Evolutionary conservation across 30 jellyfish, hydroid and myxozoan species (phyloP), one percentile per base, ranked within the genome.

Genomic region (Rhopilema esculentum): DNA sequence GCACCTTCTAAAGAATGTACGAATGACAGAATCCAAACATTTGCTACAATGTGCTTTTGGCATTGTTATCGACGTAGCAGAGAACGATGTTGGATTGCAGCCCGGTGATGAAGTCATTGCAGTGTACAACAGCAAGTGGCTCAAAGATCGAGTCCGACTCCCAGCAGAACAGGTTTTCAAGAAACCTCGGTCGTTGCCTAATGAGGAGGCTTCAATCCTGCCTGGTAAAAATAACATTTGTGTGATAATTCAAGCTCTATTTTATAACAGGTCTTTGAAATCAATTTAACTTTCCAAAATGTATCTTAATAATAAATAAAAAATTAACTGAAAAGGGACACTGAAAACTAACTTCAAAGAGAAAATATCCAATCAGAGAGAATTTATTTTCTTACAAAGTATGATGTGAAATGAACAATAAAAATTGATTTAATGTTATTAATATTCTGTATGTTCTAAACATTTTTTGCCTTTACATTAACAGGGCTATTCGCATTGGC

Each of bases 61-160:
- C 0, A 72, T 23, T 28, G 52, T 88, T 16, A 53, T 49, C 9
- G 65, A 69, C 17, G 29, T 64, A 17, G 30, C 40, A 0, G 87
- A 28, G 57, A 28, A 67, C 20, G 84, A 32, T 22, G 29, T 17
- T 18, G 77, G 84, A 1, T 21, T 88, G n/a, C 17, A 1, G 7
- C n/a, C 64, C 49, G 96, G 88, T 20, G 96, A 88, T 19, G 57
- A 70, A n/a, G 87, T 76, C 9, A 68, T 78, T 21, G 89, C 86
- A 0, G 75, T 88, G 21, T 70, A 33, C 29, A 88, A 78, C 70
- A 67, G 87, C 80, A 78, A 69, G 31, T 88, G 96, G 96, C 63
- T 88, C 4, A 73, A 82, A 23, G 79, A 63, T 49, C 49, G 51
- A 27, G 65, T 88, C 16, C 51, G 67, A 16, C 24, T 78, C 17